Percentiles rank a stretch among this genome's conserved stretches.
Conservation (phyloP, 2,888 invertebrate species). For the Zele albiditarsus region DNA sequence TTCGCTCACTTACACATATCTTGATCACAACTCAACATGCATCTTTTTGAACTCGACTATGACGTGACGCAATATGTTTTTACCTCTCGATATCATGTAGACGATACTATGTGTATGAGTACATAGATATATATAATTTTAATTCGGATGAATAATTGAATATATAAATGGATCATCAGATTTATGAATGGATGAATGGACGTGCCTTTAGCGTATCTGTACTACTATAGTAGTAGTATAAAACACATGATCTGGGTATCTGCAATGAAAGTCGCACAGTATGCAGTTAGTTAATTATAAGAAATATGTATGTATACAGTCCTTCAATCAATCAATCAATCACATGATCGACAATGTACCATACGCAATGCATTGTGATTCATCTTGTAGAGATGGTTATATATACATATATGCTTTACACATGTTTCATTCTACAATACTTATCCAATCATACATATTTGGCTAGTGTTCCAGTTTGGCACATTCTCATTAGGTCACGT, state of each 20-base stretch:
- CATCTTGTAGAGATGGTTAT: neutral
- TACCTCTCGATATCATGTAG: neutral
- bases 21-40: neutral
- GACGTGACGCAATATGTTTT: neutral
- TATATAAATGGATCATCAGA: neutral
- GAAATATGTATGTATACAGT: no score
- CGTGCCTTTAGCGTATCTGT: no score
- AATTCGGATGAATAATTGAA: neutral
- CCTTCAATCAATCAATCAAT: no score
- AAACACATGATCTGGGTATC: no score
- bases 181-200: slow-evolving; percentile 4
- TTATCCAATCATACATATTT: slow-evolving; percentile 38
- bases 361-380: no score
- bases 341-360: no score
- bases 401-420: neutral
- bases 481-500: slow-evolving; percentile 35
- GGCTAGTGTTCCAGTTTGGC: slow-evolving; percentile 43
- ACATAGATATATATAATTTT: neutral
- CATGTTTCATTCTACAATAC: neutral
- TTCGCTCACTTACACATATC: neutral
- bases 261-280: no score
- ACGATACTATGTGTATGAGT: no score
- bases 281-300: no score
- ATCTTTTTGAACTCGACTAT: slow-evolving; percentile 1
- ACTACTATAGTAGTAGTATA: no score